Conservation (phyloP, 1,140 invertebrate species). For the Zelostemma sp. region DNA sequence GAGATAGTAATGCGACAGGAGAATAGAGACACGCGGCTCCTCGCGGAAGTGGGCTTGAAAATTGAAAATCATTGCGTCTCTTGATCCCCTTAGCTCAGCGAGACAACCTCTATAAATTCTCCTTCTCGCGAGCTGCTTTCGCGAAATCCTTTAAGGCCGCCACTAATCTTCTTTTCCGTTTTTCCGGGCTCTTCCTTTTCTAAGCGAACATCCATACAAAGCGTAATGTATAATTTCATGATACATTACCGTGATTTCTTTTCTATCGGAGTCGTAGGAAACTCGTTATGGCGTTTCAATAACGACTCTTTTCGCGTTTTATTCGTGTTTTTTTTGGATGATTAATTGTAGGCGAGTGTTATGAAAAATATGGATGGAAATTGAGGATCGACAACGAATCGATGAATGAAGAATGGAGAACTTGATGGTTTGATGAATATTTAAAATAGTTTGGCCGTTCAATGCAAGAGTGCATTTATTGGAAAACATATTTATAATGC, state of each 20-base stretch:
- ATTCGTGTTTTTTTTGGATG: no score
- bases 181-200: constrained; percentile 33
- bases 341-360: no score
- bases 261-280: neutral
- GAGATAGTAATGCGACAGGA: constrained; percentile 49
- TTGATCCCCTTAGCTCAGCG: constrained; percentile 64
- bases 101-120: constrained; percentile 67
- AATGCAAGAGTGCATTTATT: constrained; percentile 15
- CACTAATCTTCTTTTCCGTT: constrained; percentile 49
- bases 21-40: constrained; percentile 44
- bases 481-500: neutral
- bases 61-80: constrained; percentile 68
- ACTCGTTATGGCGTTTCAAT: neutral
- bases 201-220: constrained; percentile 25
- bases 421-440: no score
- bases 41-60: constrained; percentile 64
- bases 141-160: constrained; percentile 51
- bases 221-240: constrained; percentile 46
- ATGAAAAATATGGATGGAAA: no score
- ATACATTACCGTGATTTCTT: constrained; percentile 33
- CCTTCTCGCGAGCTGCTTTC: constrained; percentile 35
- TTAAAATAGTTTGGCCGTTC: no score
- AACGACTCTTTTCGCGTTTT: no score
- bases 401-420: no score
- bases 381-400: no score